Evolutionary conservation across 2,797 vertebrate species (phyloP).

Genomic region (Hephaestus fuliginosus): DNA sequence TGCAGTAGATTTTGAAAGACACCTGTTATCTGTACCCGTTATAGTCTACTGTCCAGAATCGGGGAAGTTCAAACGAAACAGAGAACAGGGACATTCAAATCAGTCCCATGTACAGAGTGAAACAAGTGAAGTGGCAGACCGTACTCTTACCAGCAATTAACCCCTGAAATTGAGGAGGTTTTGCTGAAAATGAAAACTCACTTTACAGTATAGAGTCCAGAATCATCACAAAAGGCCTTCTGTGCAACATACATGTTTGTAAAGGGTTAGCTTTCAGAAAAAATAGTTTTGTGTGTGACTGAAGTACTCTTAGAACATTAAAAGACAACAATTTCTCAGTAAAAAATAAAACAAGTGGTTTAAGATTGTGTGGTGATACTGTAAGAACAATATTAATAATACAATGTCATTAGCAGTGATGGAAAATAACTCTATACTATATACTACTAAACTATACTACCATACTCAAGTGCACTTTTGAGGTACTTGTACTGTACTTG

Average conservation of each 20-base stretch:
- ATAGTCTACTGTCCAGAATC: constrained; percentile 10
- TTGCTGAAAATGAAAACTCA: background rate
- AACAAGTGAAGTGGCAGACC: background rate
- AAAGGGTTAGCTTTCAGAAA: background rate
- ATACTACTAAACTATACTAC: too few relatives aligned
- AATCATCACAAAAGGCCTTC: background rate
- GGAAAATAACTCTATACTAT: too few relatives aligned
- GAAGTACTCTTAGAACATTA: too few relatives aligned
- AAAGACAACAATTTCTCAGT: background rate
- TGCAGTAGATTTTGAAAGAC: constrained; percentile 15
- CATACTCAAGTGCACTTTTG: too few relatives aligned
- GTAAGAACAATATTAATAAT: background rate
- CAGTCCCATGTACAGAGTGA: background rate
- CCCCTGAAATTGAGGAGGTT: background rate
- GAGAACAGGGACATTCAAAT: constrained; percentile 62
- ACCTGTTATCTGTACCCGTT: constrained; percentile 19
- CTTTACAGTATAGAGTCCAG: background rate
- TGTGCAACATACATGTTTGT: background rate
- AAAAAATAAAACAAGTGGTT: background rate
- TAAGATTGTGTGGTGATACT: background rate
- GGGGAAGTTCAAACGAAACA: constrained; percentile 54
- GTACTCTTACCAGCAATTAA: background rate
- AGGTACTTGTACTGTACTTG: too few relatives aligned
- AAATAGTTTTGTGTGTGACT: too few relatives aligned
- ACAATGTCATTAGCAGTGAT: background rate